Conservation (phyloP, 1,140 invertebrate species). For the Scaptomyza pallida region DNA sequence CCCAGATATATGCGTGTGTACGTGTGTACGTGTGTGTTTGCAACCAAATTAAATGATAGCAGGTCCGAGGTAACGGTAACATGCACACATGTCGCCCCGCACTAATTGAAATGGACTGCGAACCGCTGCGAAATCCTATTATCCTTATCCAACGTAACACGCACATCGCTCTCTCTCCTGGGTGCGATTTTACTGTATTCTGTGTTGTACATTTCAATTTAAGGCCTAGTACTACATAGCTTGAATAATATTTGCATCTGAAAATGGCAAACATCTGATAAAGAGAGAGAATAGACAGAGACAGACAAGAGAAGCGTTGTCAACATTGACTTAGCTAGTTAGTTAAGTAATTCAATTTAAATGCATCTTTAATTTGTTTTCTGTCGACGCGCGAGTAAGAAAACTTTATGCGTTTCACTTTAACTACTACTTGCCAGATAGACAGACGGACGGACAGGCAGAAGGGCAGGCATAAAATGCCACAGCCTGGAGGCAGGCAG, state of each 20-base stretch:
- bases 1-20: neutral
- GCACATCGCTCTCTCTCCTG: conserved; percentile 32
- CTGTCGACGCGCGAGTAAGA: neutral
- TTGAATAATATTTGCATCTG: neutral
- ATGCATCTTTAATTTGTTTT: conserved; percentile 33
- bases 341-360: conserved; percentile 28
- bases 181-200: conserved; percentile 29
- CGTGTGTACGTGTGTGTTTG: neutral
- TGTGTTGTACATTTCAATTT: conserved; percentile 30
- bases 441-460: neutral
- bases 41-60: conserved; percentile 48
- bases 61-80: conserved; percentile 5
- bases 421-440: conserved; percentile 9
- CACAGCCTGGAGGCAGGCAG: neutral
- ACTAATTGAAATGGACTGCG: conserved; percentile 76
- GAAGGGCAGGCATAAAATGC: neutral
- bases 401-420: conserved; percentile 3
- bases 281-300: too few species aligned
- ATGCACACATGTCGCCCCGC: conserved; percentile 23
- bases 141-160: conserved; percentile 41
- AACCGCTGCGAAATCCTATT: conserved; percentile 64
- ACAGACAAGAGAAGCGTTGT: too few species aligned
- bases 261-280: conserved; percentile 2
- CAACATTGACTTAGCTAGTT: conserved; percentile 27
- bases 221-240: too few species aligned